Evolutionary conservation across 37 sponge, comb jelly and placozoan species (phyloP), one percentile per base, ranked within the genome.

Genomic region (Oopsacas minuta): DNA sequence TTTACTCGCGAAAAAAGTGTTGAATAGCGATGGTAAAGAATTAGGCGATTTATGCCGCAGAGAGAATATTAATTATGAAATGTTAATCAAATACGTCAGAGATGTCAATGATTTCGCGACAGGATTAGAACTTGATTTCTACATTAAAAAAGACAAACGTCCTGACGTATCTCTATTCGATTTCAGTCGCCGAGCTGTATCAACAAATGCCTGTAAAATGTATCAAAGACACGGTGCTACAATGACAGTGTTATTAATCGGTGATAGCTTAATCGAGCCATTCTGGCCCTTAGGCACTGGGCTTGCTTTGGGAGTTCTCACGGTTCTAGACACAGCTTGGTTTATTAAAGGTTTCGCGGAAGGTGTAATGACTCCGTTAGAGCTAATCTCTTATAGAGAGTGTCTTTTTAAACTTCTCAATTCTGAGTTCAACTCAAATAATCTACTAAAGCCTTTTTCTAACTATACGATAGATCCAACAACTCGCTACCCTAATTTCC

Each of bases 251-350:
- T 87, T 89, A 42, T 82, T 92, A 25, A 93, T 88, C 0, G 97
- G 97, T 32, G 97, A 96, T 88, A 90, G 90, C 37, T 52, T 12
- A 81, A 49, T 83, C 1, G 82, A 95, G 91, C 97, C 97, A 37
- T 96, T 96, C 86, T 96, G 97, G 97, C 97, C 97, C 15, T 86
- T 88, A 35, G 97, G 97, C 0, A 89, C 97, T 53, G 97, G 97
- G 1, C 87, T 88, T 90, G 97, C 91, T 0, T 81, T 92, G 37
- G 97, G 97, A 0, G 94, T 94, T 52, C 94, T 96, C 23, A 90
- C 92, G 38, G 92, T 81, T 0, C 82, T 92, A 37, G 94, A 96
- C 81, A 85, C 94, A 46, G 97, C 94, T 36, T 96, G 97, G 97
- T 91, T 94, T 89, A 86, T 96, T 84, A 96, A 94, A 85, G 53